Base-by-base conservation (phyloP, 2,888 invertebrate species). In the Sympetrum striolatum region DNA sequence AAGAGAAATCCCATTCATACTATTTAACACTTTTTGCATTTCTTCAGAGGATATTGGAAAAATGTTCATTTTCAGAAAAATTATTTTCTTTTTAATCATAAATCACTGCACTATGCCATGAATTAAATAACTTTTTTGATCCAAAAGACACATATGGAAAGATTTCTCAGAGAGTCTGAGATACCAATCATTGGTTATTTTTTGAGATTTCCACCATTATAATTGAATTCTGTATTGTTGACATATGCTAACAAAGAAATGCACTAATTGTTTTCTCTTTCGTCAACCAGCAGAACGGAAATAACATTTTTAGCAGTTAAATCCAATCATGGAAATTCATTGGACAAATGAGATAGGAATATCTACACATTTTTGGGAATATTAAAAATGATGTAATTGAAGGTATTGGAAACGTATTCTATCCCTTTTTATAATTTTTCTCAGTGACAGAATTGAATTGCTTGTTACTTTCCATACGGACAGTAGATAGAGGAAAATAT, bases 101-200 rank as follows among this genome's bases (percentile, higher is more conserved):
- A 86, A 86, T 60, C 60, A 60, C 86, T 86, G 86, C 86, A 60
- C 86, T 86, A 86, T 60, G 60, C 60, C 86, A 86, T 60, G 73
- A 60, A 64, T 86, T 37, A 86, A 86, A 82, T 31, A 82, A 86
- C n/a, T 37, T 31, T 73, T 86, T 60, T 86, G 86, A 58, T 86
- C 86, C 73, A 86, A 37, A 86, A 86, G 37, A 86, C 86, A 86
- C 60, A 86, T 60, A 86, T 39, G 86, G 86, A 86, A 86, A 86
- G 58, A 58, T 60, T 86, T 60, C 86, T 60, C 58, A 37, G 53
- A 60, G 58, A 37, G 58, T 37, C 18, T 58, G 60, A 60, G 37
- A 37, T 86, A 86, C 60, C 86, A 31, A 64, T 37, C 37, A 64
- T 35, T 86, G 25, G 37, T 86, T 80, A 64, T 73, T 73, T 31